phyloP scores from a whole-genome alignment of 2,888 invertebrate genomes.

The Anodontia alba region DNA sequence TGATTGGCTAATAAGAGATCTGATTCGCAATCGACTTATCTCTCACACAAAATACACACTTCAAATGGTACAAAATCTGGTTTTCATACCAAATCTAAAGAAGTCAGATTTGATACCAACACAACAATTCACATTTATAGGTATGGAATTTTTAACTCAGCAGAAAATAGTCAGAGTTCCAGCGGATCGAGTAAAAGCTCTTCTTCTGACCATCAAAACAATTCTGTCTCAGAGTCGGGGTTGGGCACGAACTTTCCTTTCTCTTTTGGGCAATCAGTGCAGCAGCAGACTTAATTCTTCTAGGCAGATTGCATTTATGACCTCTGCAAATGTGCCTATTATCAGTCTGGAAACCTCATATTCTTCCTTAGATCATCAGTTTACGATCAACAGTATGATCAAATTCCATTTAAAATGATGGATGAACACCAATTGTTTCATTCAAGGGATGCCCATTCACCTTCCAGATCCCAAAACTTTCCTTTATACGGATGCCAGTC shows the following conservation, averaged over 20 bases:
- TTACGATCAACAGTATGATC: too few relatives aligned
- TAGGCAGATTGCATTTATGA: constrained; percentile 28
- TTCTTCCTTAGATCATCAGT: too few relatives aligned
- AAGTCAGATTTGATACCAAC: constrained; percentile 34
- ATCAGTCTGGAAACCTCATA: too few relatives aligned
- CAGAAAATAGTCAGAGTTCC: not conserved
- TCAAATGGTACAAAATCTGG: not conserved
- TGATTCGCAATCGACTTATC: not conserved
- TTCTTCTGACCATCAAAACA: not conserved
- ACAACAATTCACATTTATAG: constrained; percentile 29
- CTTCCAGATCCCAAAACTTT: too few relatives aligned
- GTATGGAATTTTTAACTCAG: constrained; percentile 1
- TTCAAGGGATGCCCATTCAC: too few relatives aligned
- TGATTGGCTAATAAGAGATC: not conserved
- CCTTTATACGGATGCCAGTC: too few relatives aligned
- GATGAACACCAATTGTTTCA: too few relatives aligned
- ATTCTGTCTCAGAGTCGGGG: not conserved
- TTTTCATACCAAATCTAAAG: constrained; percentile 13
- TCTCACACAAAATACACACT: not conserved
- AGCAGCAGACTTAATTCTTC: constrained; percentile 19
- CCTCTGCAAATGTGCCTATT: not conserved
- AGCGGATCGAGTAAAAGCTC: not conserved
- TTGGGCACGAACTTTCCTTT: constrained; percentile 20
- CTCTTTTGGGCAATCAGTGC: constrained; percentile 21
- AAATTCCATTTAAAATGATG: too few relatives aligned